Base-by-base conservation (phyloP, 2,113 vertebrate genomes). In the Chlorocebus sabaeus region DNA sequence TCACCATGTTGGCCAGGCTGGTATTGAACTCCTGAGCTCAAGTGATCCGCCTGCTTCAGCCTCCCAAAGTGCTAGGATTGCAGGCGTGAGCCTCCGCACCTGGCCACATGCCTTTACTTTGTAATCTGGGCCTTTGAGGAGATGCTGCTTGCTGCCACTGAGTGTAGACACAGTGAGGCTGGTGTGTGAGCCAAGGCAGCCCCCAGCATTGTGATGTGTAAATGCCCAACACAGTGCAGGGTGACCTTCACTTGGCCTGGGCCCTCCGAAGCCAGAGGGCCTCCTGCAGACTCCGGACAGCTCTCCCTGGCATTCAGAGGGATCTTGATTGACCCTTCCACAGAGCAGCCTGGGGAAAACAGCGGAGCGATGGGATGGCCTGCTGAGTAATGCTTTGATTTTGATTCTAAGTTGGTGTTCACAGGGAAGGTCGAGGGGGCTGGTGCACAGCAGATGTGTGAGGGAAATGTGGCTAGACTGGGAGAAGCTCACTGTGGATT, bases 181-280 rank as follows among this genome's bases (percentile, higher is more conserved):
- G 90, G 61, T 64, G 57, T 67, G 76, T 0, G 16, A 90, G 87
- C 40, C 38, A 48, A 76, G 95, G 93, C 18, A 23, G 89, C 78
- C 55, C 0, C 40, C 3, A 40, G 89, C 95, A 97, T 98, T 97
- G 93, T 97, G 97, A 97, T 94, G 95, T 97, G 90, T 96, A 16
- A 89, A 32, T 45, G 70, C 93, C 91, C 91, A 81, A 0, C 90
- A 75, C 89, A 82, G 55, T 83, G 78, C 87, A 83, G 67, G 30
- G 64, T 94, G 92, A 79, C 94, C 50, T 82, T 30, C 50, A 2
- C 3, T 75, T 70, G 91, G 57, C 50, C 55, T 2, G 17, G 50
- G 70, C 27, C 64, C 70, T 94, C 22, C 0, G 6, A 38, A 78
- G 32, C 59, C 38, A 4, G 7, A 17, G 82, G 81, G 55, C 57